Evolutionary conservation across 2,797 vertebrate species (phyloP).

Genomic region (Cynodonichthys magdalenae): DNA sequence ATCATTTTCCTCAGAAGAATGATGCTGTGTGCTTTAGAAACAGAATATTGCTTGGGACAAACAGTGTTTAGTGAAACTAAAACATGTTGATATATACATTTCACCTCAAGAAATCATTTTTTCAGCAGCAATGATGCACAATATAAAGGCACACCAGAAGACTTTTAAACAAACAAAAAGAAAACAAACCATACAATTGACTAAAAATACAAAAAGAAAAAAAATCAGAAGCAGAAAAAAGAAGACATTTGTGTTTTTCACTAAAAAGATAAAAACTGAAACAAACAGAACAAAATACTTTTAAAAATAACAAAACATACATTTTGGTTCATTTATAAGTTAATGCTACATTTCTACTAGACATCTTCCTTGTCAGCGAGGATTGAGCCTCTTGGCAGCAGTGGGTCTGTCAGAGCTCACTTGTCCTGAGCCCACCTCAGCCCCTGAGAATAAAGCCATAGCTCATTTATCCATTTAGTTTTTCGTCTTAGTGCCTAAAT

Average conservation of each 20-base stretch:
- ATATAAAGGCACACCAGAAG: neutral
- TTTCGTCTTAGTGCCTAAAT: neutral
- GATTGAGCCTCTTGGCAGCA: constrained; percentile 85
- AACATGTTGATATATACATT: constrained; percentile 8
- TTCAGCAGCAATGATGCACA: constrained; percentile 10
- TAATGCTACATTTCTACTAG: constrained; percentile 83
- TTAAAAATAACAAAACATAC: constrained; percentile 82
- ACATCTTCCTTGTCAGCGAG: constrained; percentile 86
- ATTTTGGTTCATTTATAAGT: constrained; percentile 79
- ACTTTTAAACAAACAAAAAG: constrained; percentile 2
- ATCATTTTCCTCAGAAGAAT: constrained; percentile 51
- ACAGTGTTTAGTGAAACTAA: constrained; percentile 10
- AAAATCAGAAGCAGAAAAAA: constrained; percentile 10
- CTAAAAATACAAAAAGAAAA: neutral
- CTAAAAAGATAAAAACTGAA: constrained; percentile 42
- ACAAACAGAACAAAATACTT: constrained; percentile 64
- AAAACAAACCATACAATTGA: neutral
- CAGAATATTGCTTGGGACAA: constrained; percentile 17
- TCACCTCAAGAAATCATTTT: constrained; percentile 9
- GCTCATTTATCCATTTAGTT: neutral
- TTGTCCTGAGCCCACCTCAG: constrained; percentile 89
- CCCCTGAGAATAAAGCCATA: constrained; percentile 75
- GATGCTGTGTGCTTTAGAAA: constrained; percentile 30
- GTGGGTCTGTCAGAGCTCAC: constrained; percentile 78
- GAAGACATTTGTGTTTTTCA: constrained; percentile 32